Percentiles rank a stretch among this genome's conserved stretches.
Evolutionary conservation across 2,888 invertebrate genomes (phyloP).

Genomic region (Zhuqinia jingwanae): DNA sequence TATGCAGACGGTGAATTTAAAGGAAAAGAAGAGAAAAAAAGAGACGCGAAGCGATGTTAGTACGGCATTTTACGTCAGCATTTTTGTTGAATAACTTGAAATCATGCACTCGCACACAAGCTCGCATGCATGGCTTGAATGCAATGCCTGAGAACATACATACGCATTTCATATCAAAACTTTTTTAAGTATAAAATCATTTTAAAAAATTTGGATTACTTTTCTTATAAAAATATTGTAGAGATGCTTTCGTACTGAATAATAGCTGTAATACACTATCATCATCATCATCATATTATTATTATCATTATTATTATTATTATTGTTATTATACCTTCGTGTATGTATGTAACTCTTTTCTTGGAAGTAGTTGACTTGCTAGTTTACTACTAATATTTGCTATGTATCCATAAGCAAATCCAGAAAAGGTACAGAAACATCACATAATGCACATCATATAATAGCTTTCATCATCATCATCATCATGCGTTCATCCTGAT

Average conservation of each 20-base stretch:
- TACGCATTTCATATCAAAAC: background rate
- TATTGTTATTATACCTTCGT: too few species aligned
- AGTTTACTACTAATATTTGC: too few species aligned
- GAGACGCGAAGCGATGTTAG: conserved; percentile 49
- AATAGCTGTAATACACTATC: background rate
- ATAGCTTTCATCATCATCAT: conserved; percentile 30
- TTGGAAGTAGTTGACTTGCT: too few species aligned
- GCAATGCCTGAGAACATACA: background rate
- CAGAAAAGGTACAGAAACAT: conserved; percentile 27
- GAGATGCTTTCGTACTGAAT: background rate
- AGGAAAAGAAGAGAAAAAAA: conserved; percentile 43
- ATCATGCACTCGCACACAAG: conserved; percentile 26
- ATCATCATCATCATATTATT: too few species aligned
- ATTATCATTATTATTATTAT: too few species aligned
- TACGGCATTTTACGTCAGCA: conserved; percentile 59
- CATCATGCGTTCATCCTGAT: background rate
- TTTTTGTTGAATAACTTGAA: conserved; percentile 52
- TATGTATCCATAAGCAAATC: conserved; percentile 27
- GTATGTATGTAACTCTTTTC: too few species aligned
- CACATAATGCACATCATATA: background rate
- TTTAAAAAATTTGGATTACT: too few species aligned
- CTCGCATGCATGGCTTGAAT: background rate
- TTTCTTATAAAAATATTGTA: background rate
- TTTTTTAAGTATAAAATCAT: too few species aligned
- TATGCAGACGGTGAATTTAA: background rate